Evolutionary conservation across 23 tunicate genomes (phyloP).

Genomic region (Oikopleura vanhoeffeni): DNA sequence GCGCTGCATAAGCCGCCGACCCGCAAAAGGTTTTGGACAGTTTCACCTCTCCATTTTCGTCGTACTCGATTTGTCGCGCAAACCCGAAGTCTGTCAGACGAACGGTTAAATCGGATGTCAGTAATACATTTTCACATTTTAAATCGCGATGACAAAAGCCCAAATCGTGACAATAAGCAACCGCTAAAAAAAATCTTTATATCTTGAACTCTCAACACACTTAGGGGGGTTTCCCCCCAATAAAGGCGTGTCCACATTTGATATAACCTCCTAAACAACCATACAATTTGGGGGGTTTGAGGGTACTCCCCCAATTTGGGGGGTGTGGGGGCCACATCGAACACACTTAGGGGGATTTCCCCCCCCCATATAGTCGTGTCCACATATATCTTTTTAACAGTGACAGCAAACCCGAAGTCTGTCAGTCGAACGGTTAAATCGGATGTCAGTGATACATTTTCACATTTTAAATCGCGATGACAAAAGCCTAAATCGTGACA

Average conservation of each 20-base stretch:
- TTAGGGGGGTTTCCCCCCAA: too few species aligned
- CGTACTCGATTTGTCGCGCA: conserved; percentile 43
- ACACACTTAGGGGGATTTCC: too few species aligned
- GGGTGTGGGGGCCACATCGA: too few species aligned
- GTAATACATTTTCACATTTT: conserved; percentile 71
- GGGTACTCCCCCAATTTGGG: too few species aligned
- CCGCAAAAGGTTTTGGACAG: conserved; percentile 97
- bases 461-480: too few species aligned
- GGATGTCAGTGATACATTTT: conserved; percentile 53
- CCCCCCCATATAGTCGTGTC: too few species aligned
- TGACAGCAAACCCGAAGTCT: conserved; percentile 86
- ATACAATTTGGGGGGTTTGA: too few species aligned
- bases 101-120: conserved; percentile 49
- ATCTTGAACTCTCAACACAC: too few species aligned
- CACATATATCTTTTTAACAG: too few species aligned
- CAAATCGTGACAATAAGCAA: neutral
- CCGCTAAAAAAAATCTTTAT: too few species aligned
- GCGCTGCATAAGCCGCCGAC: conserved; percentile 90
- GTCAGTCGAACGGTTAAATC: conserved; percentile 43
- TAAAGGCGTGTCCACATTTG: too few species aligned
- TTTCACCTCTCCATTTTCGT: conserved; percentile 25
- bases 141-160: conserved; percentile 33
- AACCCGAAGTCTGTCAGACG: conserved; percentile 73
- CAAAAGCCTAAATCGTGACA: neutral
- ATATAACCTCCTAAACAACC: too few species aligned